Conservation (phyloP, 2,888 invertebrate species). For the Caenorhabditis sp. region DNA sequence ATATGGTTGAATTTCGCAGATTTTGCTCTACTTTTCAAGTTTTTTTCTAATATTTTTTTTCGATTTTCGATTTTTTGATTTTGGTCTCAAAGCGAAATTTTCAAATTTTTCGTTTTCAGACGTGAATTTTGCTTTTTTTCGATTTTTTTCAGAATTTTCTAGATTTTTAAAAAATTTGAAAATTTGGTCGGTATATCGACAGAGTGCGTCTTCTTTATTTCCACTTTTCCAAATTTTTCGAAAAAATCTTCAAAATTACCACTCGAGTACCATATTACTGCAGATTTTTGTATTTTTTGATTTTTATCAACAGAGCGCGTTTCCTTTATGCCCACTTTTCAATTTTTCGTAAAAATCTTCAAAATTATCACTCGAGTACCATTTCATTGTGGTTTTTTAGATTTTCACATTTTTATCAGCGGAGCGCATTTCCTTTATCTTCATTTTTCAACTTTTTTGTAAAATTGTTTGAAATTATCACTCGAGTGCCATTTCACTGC, state of each 20-base stretch:
- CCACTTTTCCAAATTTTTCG: too few species aligned
- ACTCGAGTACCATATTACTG: too few species aligned
- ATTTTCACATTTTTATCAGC: background rate
- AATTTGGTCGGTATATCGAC: too few species aligned
- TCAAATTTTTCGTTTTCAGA: conserved; percentile 4
- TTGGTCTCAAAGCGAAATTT: background rate
- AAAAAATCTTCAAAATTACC: too few species aligned
- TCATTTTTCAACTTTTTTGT: too few species aligned
- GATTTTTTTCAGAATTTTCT: background rate
- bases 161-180: background rate
- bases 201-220: too few species aligned
- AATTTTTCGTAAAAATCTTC: background rate
- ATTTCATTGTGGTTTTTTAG: background rate
- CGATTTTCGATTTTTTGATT: background rate
- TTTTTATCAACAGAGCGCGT: background rate
- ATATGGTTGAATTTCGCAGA: conserved; percentile 28
- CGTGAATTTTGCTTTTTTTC: background rate
- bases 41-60: background rate
- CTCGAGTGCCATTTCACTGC: background rate
- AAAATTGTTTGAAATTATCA: too few species aligned
- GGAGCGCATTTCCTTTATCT: too few species aligned
- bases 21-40: conserved; percentile 14
- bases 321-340: too few species aligned
- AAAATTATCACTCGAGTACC: too few species aligned
- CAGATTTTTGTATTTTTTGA: too few species aligned